Conservation (phyloP, 2,797 vertebrate genomes). For the Pseudopleuronectes americanus region DNA sequence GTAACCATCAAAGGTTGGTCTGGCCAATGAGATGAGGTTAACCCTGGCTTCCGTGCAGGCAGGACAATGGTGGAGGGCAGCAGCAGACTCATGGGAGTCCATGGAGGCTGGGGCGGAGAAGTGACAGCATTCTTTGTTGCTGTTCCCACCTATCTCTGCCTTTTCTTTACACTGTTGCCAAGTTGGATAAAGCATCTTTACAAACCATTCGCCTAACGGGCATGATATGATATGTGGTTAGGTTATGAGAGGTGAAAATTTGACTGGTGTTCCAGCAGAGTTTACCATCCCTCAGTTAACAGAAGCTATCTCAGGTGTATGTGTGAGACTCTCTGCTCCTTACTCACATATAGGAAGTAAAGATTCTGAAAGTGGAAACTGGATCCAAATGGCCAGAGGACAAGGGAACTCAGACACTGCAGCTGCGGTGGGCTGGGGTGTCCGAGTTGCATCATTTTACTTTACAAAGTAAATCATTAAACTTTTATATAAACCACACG, state of each 20-base stretch:
- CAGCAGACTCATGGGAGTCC: constrained; percentile 34
- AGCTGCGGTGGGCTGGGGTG: too few species aligned
- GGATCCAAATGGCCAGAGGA: too few species aligned
- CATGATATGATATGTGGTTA: constrained; percentile 61
- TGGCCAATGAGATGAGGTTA: constrained; percentile 17
- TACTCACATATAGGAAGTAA: too few species aligned
- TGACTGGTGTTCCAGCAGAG: constrained; percentile 9
- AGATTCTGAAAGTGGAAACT: too few species aligned
- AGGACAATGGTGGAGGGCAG: constrained; percentile 36
- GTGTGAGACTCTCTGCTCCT: too few species aligned
- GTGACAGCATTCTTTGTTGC: constrained; percentile 74
- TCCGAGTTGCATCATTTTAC: too few species aligned
- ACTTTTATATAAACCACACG: too few species aligned
- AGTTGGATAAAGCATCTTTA: constrained; percentile 75
- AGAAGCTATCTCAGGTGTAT: too few species aligned
- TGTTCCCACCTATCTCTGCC: constrained; percentile 46
- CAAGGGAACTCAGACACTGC: too few species aligned
- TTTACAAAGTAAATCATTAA: too few species aligned
- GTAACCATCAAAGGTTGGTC: constrained; percentile 34
- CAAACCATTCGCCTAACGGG: constrained; percentile 67
- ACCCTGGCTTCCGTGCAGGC: constrained; percentile 8
- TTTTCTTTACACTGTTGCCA: constrained; percentile 65
- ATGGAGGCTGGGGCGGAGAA: constrained; percentile 44
- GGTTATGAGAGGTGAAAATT: constrained; percentile 59
- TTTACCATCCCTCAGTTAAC: constrained; percentile 1